These are phyloP conservation scores for Anthoscopus minutus DNA, from an alignment of 2,113 vertebrate genomes.

Conservation along the genomic window DNA sequence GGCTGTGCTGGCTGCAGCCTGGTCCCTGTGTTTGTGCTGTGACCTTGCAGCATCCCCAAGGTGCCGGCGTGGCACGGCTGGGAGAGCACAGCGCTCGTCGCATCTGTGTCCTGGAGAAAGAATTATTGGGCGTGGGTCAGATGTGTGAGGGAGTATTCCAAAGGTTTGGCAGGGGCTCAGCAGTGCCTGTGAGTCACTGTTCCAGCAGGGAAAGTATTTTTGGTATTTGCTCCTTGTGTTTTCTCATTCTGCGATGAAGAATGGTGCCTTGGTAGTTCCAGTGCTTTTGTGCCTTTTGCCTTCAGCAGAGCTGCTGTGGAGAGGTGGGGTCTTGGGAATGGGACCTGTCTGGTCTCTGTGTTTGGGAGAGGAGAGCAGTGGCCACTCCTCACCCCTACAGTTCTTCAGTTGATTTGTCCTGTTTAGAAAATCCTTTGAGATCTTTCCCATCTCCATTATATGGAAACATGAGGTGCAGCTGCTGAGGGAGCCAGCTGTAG, in stretches of 20 bases:
- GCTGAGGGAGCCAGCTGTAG: neutral
- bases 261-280: accelerated
- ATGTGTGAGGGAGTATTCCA: neutral
- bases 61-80: accelerated
- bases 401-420: neutral
- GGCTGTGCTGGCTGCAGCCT: neutral
- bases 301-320: neutral
- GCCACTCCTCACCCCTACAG: neutral
- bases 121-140: neutral
- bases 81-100: neutral
- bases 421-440: neutral
- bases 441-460: neutral
- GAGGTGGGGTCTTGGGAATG: neutral
- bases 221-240: neutral
- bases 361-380: neutral
- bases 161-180: neutral
- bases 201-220: neutral
- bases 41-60: neutral
- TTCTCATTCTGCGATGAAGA: neutral
- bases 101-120: neutral
- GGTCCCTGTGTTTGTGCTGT: neutral
- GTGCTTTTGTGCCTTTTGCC: neutral
- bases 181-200: neutral
- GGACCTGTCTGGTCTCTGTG: neutral
- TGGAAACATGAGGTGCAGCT: accelerated